phyloP scores from a whole-genome alignment of 2,888 invertebrate species.

The Thalpophila matura region DNA sequence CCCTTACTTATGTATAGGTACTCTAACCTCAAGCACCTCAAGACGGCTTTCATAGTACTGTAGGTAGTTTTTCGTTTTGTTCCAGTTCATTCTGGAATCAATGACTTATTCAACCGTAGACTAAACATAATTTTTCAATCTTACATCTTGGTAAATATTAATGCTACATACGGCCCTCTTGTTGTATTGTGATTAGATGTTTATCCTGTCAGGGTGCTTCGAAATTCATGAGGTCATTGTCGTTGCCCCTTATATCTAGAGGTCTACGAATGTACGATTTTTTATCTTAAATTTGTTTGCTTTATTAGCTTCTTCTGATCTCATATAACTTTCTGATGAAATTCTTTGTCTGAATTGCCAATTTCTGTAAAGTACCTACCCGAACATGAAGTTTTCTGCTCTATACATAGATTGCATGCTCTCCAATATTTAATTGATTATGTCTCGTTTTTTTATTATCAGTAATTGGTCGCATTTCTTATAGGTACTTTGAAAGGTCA shows the following conservation, averaged over 20 bases:
- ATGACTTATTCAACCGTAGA: constrained; percentile 33
- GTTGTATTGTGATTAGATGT: constrained; percentile 64
- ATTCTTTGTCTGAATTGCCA: constrained; percentile 1
- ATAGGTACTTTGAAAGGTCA: background rate
- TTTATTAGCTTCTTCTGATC: background rate
- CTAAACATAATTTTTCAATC: constrained; percentile 39
- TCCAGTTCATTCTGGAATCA: constrained; percentile 5
- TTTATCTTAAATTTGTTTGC: constrained; percentile 17
- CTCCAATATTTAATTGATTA: constrained; percentile 2
- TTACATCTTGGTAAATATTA: constrained; percentile 55
- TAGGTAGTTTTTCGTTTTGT: background rate
- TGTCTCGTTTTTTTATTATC: constrained; percentile 7
- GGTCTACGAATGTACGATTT: constrained; percentile 22
- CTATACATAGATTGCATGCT: background rate
- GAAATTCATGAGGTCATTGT: constrained; percentile 74
- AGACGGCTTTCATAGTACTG: background rate
- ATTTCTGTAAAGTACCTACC: background rate
- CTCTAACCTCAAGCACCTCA: background rate
- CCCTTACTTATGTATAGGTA: background rate
- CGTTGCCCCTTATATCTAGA: constrained; percentile 48
- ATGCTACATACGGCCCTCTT: constrained; percentile 50
- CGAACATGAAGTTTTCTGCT: background rate
- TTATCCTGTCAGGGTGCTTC: constrained; percentile 60
- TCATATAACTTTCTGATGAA: constrained; percentile 16
- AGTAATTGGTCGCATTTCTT: constrained; percentile 18